Base-by-base conservation (phyloP, 2,888 invertebrate species). In the Pantelozetes paolii region DNA sequence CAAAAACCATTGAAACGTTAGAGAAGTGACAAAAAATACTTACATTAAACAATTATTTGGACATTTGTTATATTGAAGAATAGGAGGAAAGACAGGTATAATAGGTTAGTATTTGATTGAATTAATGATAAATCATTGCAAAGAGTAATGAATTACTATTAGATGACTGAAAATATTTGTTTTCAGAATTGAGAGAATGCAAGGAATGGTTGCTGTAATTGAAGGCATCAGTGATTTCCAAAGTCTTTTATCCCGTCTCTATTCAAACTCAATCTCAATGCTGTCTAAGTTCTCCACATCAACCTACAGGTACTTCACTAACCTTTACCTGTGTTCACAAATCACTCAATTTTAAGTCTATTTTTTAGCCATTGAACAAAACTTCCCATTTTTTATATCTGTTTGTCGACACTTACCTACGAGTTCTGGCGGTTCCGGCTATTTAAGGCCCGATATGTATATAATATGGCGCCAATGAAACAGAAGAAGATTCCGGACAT, bases 351-450 rank as follows among this genome's bases (percentile, higher is more conserved):
- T 45, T 45, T 45, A 45, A 18, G 2, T 2, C 36, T n/a, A n/a
- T n/a, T n/a, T n/a, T n/a, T n/a, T n/a, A n/a, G n/a, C n/a, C n/a
- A n/a, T n/a, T n/a, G n/a, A n/a, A n/a, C n/a, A n/a, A n/a, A n/a
- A n/a, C n/a, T n/a, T n/a, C 9, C 9, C 9, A 36, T 36, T 9
- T 36, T 5, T 36, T 36, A n/a, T n/a, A n/a, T n/a, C n/a, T n/a
- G n/a, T n/a, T n/a, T n/a, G n/a, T n/a, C 23, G 50, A 23, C 15
- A 74, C 76, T 78, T 81, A 86, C 87, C 87, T 81, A 85, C 82
- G 11, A 91, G 87, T 78, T 91, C 90, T 73, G 86, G 86, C 0
- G 92, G 90, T 71, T 91, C 90, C 69, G 86, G 86, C 78, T 89
- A 88, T 62, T 88, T 84, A 69, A 93, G 84, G 48, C 79, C 77